phyloP scores from a whole-genome alignment of 2,113 vertebrate genomes.

The Probosciger aterrimus region DNA sequence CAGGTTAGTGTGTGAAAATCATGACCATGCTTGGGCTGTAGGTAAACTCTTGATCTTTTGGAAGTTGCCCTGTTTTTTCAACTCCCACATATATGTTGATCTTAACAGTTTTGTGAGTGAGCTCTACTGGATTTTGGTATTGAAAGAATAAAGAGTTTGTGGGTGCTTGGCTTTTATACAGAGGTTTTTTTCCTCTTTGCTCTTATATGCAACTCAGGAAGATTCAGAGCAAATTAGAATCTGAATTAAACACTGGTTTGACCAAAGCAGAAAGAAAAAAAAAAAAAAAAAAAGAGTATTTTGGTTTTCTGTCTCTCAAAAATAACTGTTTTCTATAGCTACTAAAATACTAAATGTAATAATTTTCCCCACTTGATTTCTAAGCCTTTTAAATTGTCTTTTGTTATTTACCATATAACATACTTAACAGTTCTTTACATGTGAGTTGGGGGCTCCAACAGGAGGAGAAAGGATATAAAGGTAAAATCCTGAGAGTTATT shows the following conservation, averaged over 20 bases:
- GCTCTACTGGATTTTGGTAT: background rate
- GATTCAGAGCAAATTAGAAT: background rate
- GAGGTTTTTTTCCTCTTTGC: background rate
- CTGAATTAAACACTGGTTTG: background rate
- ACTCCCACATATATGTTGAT: background rate
- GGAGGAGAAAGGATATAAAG: background rate
- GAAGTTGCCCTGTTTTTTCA: background rate
- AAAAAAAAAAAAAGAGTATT: background rate
- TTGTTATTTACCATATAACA: background rate
- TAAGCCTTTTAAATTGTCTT: background rate
- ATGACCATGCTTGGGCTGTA: background rate
- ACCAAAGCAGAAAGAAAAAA: background rate
- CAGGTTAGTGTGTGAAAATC: background rate
- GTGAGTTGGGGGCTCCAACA: background rate
- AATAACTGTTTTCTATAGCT: background rate
- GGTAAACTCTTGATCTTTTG: background rate
- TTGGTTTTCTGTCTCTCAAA: background rate
- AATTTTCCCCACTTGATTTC: background rate
- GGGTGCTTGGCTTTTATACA: background rate
- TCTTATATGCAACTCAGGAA: background rate
- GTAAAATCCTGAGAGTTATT: background rate
- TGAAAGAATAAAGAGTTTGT: background rate
- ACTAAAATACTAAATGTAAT: background rate
- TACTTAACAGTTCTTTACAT: background rate
- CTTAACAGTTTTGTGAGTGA: background rate